phyloP scores from a whole-genome alignment of 2,113 vertebrate genomes.

The Embiotoca jacksoni region DNA sequence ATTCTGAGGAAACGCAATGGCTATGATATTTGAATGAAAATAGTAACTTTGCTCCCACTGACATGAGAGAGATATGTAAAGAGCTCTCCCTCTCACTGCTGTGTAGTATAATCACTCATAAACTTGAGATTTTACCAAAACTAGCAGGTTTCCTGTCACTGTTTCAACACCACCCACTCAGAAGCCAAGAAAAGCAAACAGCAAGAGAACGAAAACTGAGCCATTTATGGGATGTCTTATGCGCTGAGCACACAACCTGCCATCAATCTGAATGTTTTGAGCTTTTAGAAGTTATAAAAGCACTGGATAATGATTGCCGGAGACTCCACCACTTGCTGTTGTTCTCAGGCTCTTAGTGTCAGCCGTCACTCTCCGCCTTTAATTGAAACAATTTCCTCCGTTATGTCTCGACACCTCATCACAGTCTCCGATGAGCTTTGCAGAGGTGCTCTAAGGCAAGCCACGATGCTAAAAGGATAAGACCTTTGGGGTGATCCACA shows the following conservation, averaged over 20 bases:
- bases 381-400: constrained; percentile 81
- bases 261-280: constrained; percentile 64
- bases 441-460: constrained; percentile 63
- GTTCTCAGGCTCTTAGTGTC: constrained; percentile 70
- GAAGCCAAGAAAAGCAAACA: constrained; percentile 68
- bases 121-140: constrained; percentile 81
- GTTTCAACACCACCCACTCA: constrained; percentile 77
- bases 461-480: constrained; percentile 62
- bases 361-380: constrained; percentile 73
- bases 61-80: constrained; percentile 67
- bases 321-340: constrained; percentile 63
- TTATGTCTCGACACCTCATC: constrained; percentile 48
- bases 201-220: constrained; percentile 75
- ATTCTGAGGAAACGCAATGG: constrained; percentile 34
- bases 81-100: constrained; percentile 30
- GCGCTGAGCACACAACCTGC: constrained; percentile 63
- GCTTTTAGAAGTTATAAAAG: constrained; percentile 74
- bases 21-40: constrained; percentile 50
- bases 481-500: constrained; percentile 61
- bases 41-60: constrained; percentile 54
- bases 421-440: constrained; percentile 50
- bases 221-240: constrained; percentile 75
- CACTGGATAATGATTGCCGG: constrained; percentile 74
- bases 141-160: constrained; percentile 76
- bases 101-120: constrained; percentile 74